These are phyloP conservation scores for Fragum whitleyi DNA, from an alignment of 2,888 invertebrate genomes.

Conservation along the genomic window DNA sequence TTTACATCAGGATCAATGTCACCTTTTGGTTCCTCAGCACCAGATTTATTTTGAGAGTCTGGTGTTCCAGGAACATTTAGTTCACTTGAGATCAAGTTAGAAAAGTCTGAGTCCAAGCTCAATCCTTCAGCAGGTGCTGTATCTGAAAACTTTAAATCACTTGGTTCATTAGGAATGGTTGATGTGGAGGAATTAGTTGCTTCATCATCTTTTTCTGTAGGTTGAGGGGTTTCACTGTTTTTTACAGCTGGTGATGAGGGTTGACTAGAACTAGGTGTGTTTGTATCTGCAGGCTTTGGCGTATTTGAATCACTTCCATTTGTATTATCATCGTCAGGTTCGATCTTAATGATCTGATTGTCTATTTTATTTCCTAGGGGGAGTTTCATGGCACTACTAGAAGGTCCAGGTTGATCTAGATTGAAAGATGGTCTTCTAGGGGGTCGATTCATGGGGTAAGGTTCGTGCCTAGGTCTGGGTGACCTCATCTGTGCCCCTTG, in stretches of 20 bases:
- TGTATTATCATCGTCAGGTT: constrained; percentile 40
- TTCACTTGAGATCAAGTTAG: constrained; percentile 36
- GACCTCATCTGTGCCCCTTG: constrained; percentile 30
- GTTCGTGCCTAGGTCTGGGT: constrained; percentile 43
- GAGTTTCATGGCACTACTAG: constrained; percentile 6
- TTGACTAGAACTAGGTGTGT: constrained; percentile 37
- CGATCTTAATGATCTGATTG: constrained; percentile 43
- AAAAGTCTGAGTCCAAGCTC: constrained; percentile 50
- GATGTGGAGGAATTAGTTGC: constrained; percentile 45
- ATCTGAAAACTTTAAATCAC: constrained; percentile 33
- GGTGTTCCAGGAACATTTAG: not conserved
- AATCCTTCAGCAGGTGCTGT: constrained; percentile 42
- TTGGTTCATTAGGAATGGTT: constrained; percentile 39
- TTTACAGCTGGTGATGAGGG: constrained; percentile 40
- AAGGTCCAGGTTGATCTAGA: not conserved
- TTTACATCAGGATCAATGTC: constrained; percentile 27
- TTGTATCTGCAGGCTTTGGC: not conserved
- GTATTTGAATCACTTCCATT: constrained; percentile 32
- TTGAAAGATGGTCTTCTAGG: constrained; percentile 30
- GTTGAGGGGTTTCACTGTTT: constrained; percentile 9
- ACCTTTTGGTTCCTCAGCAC: not conserved
- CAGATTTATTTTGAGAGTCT: not conserved
- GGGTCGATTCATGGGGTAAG: constrained; percentile 48
- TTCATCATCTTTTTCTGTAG: constrained; percentile 39
- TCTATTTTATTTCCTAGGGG: constrained; percentile 27